These are phyloP conservation scores for Agrilus planipennis DNA, from an alignment of 1,140 invertebrate genomes.

Conservation along the genomic window DNA sequence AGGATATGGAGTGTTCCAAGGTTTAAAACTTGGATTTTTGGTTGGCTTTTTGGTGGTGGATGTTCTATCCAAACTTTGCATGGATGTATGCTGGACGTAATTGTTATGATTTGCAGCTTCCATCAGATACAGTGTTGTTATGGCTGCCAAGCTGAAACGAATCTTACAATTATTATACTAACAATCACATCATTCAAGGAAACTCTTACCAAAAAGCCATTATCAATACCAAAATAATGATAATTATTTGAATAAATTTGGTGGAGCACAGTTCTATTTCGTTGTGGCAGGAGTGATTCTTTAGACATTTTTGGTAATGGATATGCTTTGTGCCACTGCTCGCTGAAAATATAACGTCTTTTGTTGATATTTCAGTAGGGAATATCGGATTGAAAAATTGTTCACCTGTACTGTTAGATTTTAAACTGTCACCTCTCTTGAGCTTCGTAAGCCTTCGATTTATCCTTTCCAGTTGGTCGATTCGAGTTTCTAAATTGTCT, in stretches of 20 bases:
- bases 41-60: constrained; percentile 19
- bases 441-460: constrained; percentile 62
- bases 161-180: no score
- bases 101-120: constrained; percentile 50
- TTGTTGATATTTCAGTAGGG: not conserved
- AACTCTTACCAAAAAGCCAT: constrained; percentile 87
- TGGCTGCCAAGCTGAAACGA: constrained; percentile 60
- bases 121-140: constrained; percentile 73
- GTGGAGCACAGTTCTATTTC: constrained; percentile 64
- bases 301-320: constrained; percentile 24
- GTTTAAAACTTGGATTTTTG: constrained; percentile 15
- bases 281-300: constrained; percentile 22
- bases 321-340: constrained; percentile 13
- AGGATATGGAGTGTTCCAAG: constrained; percentile 6
- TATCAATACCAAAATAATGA: constrained; percentile 77
- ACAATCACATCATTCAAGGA: constrained; percentile 2
- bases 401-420: constrained; percentile 54
- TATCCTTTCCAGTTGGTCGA: constrained; percentile 82
- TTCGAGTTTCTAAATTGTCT: constrained; percentile 80
- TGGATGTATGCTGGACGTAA: constrained; percentile 17
- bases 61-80: constrained; percentile 19
- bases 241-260: constrained; percentile 76
- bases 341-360: constrained; percentile 15
- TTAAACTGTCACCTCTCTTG: constrained; percentile 62
- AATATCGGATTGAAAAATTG: no score